Percentiles rank a stretch among this genome's conserved stretches.
Evolutionary conservation across 2,797 vertebrate species (phyloP).

Genomic region (Bucorvus abyssinicus): DNA sequence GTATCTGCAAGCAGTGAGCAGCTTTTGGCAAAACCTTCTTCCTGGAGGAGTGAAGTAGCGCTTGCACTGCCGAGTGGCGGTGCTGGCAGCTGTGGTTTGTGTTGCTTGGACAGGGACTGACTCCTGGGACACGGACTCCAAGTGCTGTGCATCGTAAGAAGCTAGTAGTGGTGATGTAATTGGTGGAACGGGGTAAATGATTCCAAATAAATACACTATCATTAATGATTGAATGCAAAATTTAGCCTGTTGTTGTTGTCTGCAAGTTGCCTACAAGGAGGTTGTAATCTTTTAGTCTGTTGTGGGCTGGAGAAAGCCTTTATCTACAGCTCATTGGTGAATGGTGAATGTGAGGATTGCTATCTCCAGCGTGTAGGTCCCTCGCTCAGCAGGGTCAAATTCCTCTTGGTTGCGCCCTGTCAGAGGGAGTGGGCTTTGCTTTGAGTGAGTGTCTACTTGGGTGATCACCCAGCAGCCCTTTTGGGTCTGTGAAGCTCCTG

Average conservation of each 20-base stretch:
- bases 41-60: neutral
- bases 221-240: neutral
- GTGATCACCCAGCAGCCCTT: neutral
- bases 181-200: neutral
- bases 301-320: neutral
- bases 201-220: conserved; percentile 25
- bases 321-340: neutral
- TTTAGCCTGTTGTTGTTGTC: neutral
- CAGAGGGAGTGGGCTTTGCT: neutral
- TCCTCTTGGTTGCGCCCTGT: neutral
- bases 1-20: neutral
- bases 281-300: neutral
- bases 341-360: rapidly evolving
- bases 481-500: neutral
- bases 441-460: neutral
- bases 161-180: neutral
- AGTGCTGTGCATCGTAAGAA: neutral
- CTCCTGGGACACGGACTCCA: neutral
- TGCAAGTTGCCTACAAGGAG: neutral
- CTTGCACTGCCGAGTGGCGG: rapidly evolving
- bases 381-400: neutral
- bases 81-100: neutral
- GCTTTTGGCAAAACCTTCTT: neutral
- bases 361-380: neutral
- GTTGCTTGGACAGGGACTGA: neutral